These are phyloP conservation scores for Drosophila obscura DNA, from an alignment of 1,140 invertebrate genomes.

Conservation along the genomic window DNA sequence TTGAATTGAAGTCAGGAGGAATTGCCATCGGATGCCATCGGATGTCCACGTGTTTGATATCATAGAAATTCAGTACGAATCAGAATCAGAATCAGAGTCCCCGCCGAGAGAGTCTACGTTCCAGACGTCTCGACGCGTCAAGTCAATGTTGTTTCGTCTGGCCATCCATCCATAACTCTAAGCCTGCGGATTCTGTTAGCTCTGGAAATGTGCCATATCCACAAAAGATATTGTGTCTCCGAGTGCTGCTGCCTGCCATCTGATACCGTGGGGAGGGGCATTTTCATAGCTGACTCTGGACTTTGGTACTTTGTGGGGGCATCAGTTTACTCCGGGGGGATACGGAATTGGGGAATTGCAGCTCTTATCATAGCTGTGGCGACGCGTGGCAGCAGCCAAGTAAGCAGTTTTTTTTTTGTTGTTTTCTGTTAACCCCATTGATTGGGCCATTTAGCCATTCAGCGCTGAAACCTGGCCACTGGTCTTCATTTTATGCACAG, in stretches of 20 bases:
- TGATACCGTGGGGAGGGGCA: slow-evolving; percentile 12
- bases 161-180: slow-evolving; percentile 33
- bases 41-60: slow-evolving; percentile 25
- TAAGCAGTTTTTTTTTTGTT: slow-evolving; percentile 35
- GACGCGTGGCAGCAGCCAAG: slow-evolving; percentile 62
- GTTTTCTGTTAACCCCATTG: slow-evolving; percentile 10
- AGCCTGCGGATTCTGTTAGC: slow-evolving; percentile 1
- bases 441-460: slow-evolving; percentile 20
- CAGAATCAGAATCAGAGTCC: not conserved
- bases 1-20: not conserved
- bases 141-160: slow-evolving; percentile 21
- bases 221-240: slow-evolving; percentile 46
- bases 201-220: slow-evolving; percentile 29
- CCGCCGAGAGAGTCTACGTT: not conserved
- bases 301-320: slow-evolving; percentile 23
- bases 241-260: slow-evolving; percentile 25
- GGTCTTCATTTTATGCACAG: slow-evolving; percentile 18
- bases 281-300: slow-evolving; percentile 35
- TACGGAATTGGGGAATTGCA: not conserved
- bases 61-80: slow-evolving; percentile 22
- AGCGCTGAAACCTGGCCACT: not conserved
- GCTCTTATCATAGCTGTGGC: slow-evolving; percentile 25
- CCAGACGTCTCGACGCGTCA: slow-evolving; percentile 28
- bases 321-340: slow-evolving; percentile 35
- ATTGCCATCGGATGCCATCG: not conserved